Conservation (phyloP, 2,113 vertebrate genomes). For the Cochlearius cochlearius region DNA sequence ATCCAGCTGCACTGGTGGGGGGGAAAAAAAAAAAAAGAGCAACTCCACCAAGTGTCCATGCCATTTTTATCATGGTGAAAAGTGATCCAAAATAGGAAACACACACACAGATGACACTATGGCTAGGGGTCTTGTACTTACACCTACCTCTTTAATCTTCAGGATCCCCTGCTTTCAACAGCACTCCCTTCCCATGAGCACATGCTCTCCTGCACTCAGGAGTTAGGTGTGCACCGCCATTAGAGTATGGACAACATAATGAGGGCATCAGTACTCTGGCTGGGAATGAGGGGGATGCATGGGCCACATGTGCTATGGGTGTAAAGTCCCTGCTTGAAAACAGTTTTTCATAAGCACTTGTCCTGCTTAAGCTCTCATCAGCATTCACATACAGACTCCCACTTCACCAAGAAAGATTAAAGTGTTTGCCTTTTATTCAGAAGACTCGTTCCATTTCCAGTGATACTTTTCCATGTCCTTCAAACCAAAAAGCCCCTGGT, state of each 20-base stretch:
- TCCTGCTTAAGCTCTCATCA: neutral
- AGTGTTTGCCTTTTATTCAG: conserved; percentile 59
- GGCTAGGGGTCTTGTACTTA: neutral
- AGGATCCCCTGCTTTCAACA: neutral
- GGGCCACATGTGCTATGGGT: neutral
- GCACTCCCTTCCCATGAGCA: neutral
- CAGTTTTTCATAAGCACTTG: neutral
- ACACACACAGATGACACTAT: neutral
- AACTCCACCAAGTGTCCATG: neutral
- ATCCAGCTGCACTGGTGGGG: neutral
- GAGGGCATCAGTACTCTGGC: neutral
- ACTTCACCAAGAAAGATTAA: neutral
- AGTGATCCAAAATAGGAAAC: neutral
- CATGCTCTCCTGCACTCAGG: rapidly evolving
- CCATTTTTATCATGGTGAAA: neutral
- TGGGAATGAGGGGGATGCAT: neutral
- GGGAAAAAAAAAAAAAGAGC: rapidly evolving
- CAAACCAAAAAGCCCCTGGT: neutral
- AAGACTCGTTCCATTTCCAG: conserved; percentile 2
- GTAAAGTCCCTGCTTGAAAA: neutral
- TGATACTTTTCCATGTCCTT: neutral
- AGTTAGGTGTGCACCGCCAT: neutral
- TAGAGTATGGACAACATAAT: neutral
- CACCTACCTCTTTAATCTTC: neutral
- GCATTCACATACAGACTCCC: neutral